phyloP scores from a whole-genome alignment of 2,888 invertebrate genomes.

The Mantis religiosa region DNA sequence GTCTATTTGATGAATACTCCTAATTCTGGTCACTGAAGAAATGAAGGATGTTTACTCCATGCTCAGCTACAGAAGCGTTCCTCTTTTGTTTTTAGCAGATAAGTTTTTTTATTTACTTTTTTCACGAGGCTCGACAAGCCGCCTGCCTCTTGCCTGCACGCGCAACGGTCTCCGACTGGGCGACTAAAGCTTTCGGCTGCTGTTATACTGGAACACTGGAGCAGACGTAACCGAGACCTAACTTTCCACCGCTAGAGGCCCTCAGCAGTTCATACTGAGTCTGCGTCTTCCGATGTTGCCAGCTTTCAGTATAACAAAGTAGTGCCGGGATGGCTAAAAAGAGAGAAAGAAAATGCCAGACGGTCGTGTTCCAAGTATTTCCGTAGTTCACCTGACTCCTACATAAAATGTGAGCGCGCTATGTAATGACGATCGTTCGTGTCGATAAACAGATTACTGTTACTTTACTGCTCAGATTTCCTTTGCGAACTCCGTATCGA shows the following conservation, averaged over 20 bases:
- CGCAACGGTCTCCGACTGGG: neutral
- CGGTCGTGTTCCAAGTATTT: neutral
- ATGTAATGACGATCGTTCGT: neutral
- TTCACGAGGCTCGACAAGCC: neutral
- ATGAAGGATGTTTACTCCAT: neutral
- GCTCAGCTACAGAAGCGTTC: neutral
- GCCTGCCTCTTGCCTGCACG: neutral
- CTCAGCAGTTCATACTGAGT: constrained; percentile 8
- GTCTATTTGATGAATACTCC: neutral
- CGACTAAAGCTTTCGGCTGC: neutral
- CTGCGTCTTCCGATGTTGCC: constrained; percentile 10
- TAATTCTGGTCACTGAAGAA: neutral
- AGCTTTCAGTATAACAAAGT: neutral
- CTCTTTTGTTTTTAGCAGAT: neutral
- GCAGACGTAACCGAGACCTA: neutral
- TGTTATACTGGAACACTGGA: constrained; percentile 8
- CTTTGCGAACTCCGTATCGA: neutral
- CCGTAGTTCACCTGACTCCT: neutral
- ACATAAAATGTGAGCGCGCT: neutral
- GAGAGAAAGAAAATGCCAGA: neutral
- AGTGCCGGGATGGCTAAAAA: neutral
- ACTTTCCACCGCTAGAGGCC: neutral
- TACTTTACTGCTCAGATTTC: neutral
- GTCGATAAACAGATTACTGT: neutral
- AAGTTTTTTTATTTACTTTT: neutral